Conservation (phyloP, 2,113 vertebrate genomes). For the Pandion haliaetus region DNA sequence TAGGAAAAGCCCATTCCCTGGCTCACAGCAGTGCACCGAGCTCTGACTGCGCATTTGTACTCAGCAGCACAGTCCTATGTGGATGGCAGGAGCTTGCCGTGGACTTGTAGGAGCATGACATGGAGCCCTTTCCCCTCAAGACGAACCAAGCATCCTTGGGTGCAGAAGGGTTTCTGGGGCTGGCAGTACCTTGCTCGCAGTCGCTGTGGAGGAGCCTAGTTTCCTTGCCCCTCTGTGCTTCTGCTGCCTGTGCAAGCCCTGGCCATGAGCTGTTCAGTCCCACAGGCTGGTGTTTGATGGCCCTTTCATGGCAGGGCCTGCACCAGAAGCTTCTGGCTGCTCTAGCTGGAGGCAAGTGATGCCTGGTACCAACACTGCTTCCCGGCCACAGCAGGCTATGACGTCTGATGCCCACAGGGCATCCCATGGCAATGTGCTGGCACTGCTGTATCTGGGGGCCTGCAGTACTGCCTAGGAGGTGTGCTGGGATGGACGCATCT, state of each 20-base stretch:
- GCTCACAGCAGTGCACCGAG: accelerated
- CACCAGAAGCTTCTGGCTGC: neutral
- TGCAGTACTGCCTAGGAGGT: neutral
- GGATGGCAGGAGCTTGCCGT: neutral
- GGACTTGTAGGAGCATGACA: neutral
- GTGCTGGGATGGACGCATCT: neutral
- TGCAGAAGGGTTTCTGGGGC: neutral
- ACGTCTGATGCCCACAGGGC: neutral
- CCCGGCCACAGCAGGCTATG: neutral
- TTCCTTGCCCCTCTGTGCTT: neutral
- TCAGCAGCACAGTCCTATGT: neutral
- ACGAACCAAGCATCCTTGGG: neutral
- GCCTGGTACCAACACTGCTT: neutral
- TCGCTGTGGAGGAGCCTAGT: neutral
- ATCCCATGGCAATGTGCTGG: neutral
- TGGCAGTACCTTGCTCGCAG: neutral
- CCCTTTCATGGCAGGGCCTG: neutral
- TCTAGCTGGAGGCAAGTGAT: neutral
- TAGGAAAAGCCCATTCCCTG: neutral
- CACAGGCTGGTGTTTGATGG: neutral
- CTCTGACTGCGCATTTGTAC: neutral
- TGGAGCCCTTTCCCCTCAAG: neutral
- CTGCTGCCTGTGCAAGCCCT: neutral
- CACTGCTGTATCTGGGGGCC: neutral
- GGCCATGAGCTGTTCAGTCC: accelerated